Conservation (phyloP, 2,888 invertebrate species). For the Exephanes ischioxanthus region DNA sequence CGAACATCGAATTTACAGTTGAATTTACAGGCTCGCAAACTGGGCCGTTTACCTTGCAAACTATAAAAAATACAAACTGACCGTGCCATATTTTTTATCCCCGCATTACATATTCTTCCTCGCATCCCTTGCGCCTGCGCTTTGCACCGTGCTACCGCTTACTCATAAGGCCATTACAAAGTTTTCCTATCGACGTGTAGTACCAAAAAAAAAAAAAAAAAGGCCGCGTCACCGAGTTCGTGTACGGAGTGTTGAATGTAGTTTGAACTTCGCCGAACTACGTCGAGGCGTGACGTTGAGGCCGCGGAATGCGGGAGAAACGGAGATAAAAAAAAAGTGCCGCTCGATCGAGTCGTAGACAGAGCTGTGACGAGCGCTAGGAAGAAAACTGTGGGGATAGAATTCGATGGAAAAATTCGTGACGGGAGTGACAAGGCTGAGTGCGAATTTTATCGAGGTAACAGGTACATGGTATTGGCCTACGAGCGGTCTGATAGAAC, state of each 20-base stretch:
- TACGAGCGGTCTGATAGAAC: conserved; percentile 10
- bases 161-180: conserved; percentile 33
- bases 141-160: neutral
- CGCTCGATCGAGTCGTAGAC: conserved; percentile 39
- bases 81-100: neutral
- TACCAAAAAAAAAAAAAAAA: neutral
- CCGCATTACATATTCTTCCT: neutral
- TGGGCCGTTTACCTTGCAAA: too few relatives aligned
- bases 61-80: neutral
- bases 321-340: conserved; percentile 30
- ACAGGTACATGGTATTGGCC: conserved; percentile 6
- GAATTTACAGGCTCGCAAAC: too few relatives aligned
- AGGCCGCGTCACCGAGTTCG: conserved; percentile 11
- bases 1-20: too few relatives aligned
- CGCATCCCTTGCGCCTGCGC: neutral
- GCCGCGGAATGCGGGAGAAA: neutral
- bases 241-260: neutral
- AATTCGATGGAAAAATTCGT: conserved; percentile 41
- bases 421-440: conserved; percentile 25
- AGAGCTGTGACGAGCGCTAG: conserved; percentile 16
- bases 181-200: conserved; percentile 43
- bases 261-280: conserved; percentile 47
- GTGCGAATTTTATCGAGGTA: conserved; percentile 33
- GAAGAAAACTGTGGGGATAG: conserved; percentile 1
- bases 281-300: conserved; percentile 34